Conservation (phyloP, 1,140 invertebrate species). For the Helicoverpa armigera region DNA sequence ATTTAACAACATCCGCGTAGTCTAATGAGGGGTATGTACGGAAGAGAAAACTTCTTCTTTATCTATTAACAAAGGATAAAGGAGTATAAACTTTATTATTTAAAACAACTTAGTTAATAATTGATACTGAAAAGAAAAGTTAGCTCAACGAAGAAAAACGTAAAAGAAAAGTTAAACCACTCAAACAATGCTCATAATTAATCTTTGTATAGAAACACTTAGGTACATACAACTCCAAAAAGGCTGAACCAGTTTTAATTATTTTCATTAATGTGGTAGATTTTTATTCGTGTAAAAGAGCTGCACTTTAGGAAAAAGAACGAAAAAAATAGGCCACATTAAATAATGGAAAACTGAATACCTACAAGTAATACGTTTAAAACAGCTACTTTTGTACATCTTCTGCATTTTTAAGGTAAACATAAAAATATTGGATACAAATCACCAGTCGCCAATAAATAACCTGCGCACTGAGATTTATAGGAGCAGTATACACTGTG, state of each 20-base stretch:
- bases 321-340: too few relatives aligned
- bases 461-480: conserved; percentile 5
- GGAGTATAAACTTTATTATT: not conserved
- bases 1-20: not conserved
- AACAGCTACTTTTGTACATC: too few relatives aligned
- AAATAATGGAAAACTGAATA: too few relatives aligned
- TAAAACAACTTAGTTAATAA: not conserved
- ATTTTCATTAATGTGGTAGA: too few relatives aligned
- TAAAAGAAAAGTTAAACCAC: not conserved
- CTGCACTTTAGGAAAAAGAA: too few relatives aligned
- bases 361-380: too few relatives aligned
- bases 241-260: too few relatives aligned
- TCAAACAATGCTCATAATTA: too few relatives aligned
- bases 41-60: not conserved
- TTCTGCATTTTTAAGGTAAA: not conserved
- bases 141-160: not conserved
- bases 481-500: not conserved
- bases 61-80: not conserved
- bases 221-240: too few relatives aligned
- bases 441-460: conserved; percentile 9
- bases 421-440: not conserved
- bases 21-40: not conserved
- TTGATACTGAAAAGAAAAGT: not conserved
- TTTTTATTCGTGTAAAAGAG: too few relatives aligned
- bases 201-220: too few relatives aligned